phyloP scores from a whole-genome alignment of 2,888 invertebrate genomes.

The Slavum lentiscoides region DNA sequence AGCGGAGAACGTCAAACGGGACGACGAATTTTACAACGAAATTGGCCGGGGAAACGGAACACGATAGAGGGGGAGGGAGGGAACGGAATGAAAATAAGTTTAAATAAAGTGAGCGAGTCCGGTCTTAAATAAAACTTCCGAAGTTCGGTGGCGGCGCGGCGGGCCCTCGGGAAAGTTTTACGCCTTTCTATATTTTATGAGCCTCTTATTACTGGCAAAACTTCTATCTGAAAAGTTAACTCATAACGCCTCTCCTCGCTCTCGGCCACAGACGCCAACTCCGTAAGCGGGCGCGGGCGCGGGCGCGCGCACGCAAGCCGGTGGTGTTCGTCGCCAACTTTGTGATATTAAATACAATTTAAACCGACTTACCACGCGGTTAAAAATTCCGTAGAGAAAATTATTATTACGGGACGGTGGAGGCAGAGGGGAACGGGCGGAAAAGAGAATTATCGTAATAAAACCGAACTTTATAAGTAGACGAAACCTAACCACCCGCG shows the following conservation, averaged over 20 bases:
- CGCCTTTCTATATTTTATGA: constrained; percentile 53
- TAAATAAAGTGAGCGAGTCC: constrained; percentile 52
- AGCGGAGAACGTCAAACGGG: constrained; percentile 37
- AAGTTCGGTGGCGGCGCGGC: constrained; percentile 30
- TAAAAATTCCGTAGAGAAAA: constrained; percentile 23
- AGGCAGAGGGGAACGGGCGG: no score
- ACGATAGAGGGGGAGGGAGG: no score
- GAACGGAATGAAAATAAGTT: constrained; percentile 41
- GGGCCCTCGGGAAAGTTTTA: constrained; percentile 48
- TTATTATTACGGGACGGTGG: not conserved
- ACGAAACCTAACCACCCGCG: not conserved
- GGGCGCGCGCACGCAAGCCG: constrained; percentile 4
- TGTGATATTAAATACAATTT: constrained; percentile 55
- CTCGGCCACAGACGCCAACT: constrained; percentile 2
- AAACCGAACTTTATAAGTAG: not conserved
- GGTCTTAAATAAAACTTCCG: constrained; percentile 51
- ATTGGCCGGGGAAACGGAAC: constrained; percentile 26
- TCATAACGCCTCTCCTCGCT: constrained; percentile 37
- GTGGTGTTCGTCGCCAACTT: constrained; percentile 46
- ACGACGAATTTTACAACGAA: constrained; percentile 46
- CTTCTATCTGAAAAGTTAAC: constrained; percentile 53
- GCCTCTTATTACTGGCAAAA: constrained; percentile 53
- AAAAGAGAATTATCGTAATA: constrained; percentile 8
- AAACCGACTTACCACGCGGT: constrained; percentile 47
- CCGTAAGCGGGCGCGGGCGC: not conserved